A percentile compares a stretch with the other conserved stretches of the same genome.
These are phyloP conservation scores for Hirtodrosophila cameraria DNA, from an alignment of 2,888 invertebrate species.

Conservation along the genomic window DNA sequence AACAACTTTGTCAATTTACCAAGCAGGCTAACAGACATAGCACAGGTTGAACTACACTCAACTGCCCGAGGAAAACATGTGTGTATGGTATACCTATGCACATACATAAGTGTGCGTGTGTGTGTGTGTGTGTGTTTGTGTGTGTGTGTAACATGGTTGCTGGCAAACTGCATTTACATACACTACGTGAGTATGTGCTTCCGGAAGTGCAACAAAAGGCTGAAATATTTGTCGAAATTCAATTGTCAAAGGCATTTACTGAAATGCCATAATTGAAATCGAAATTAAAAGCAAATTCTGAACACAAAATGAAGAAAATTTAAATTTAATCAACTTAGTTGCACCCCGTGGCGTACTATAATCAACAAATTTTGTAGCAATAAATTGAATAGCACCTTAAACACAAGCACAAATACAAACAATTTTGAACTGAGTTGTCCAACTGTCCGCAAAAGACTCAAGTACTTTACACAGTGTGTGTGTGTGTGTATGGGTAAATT, in stretches of 20 bases:
- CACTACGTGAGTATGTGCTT: conserved; percentile 15
- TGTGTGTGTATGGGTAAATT: conserved; percentile 4
- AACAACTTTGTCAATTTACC: conserved; percentile 51
- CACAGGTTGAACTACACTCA: conserved; percentile 20
- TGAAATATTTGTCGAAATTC: conserved; percentile 34
- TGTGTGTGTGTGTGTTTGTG: neutral
- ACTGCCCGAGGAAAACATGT: conserved; percentile 18
- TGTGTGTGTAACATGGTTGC: conserved; percentile 5
- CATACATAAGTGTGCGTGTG: neutral
- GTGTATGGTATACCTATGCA: too few species aligned
- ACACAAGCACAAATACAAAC: neutral
- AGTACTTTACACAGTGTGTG: neutral
- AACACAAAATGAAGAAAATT: conserved; percentile 19
- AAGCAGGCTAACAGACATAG: conserved; percentile 8
- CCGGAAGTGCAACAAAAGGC: conserved; percentile 27
- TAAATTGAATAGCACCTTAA: conserved; percentile 14
- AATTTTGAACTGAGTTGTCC: neutral
- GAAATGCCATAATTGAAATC: conserved; percentile 31
- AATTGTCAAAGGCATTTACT: conserved; percentile 43
- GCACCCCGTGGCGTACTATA: conserved; percentile 18
- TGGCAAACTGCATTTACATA: conserved; percentile 11
- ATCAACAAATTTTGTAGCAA: conserved; percentile 13
- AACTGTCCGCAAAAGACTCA: conserved; percentile 1
- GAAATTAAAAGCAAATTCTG: conserved; percentile 11
- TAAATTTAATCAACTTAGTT: conserved; percentile 42